A percentile compares a stretch with the other conserved stretches of the same genome.
Evolutionary conservation across 2,113 vertebrate genomes (phyloP).

Genomic region (Dolichallabes microphthalmus): DNA sequence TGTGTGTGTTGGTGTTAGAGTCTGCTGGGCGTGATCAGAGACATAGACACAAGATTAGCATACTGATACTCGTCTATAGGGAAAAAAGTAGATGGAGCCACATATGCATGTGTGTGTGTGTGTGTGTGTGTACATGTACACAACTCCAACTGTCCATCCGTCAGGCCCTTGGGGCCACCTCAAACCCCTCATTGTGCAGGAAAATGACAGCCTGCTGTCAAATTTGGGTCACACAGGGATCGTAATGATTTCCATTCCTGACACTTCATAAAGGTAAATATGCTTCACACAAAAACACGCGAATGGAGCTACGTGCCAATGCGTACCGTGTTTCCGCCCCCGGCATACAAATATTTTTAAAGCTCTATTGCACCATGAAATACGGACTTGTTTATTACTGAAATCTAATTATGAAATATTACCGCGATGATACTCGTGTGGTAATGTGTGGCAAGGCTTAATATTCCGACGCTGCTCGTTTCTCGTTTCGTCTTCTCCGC

Average conservation of each 20-base stretch:
- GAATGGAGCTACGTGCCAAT: neutral
- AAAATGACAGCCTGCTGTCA: constrained; percentile 52
- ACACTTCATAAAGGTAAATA: constrained; percentile 38
- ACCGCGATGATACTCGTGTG: neutral
- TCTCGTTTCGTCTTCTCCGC: constrained; percentile 41
- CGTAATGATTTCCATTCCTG: constrained; percentile 47
- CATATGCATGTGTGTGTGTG: constrained; percentile 18
- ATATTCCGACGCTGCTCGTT: neutral
- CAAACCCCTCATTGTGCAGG: constrained; percentile 46
- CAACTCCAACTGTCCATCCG: constrained; percentile 37
- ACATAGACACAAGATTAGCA: constrained; percentile 20
- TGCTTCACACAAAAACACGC: constrained; percentile 10
- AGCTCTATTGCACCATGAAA: neutral
- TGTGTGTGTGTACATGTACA: constrained; percentile 19
- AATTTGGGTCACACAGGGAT: constrained; percentile 48
- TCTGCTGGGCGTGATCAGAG: constrained; percentile 1
- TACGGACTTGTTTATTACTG: constrained; percentile 22
- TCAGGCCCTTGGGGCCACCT: constrained; percentile 15
- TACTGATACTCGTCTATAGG: constrained; percentile 32
- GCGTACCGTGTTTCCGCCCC: neutral
- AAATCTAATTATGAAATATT: constrained; percentile 14
- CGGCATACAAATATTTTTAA: neutral
- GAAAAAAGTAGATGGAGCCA: constrained; percentile 4
- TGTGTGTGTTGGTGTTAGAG: constrained; percentile 31
- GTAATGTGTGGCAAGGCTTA: constrained; percentile 10